phyloP scores from a whole-genome alignment of 2,113 vertebrate species.

The Cnemophilus loriae region DNA sequence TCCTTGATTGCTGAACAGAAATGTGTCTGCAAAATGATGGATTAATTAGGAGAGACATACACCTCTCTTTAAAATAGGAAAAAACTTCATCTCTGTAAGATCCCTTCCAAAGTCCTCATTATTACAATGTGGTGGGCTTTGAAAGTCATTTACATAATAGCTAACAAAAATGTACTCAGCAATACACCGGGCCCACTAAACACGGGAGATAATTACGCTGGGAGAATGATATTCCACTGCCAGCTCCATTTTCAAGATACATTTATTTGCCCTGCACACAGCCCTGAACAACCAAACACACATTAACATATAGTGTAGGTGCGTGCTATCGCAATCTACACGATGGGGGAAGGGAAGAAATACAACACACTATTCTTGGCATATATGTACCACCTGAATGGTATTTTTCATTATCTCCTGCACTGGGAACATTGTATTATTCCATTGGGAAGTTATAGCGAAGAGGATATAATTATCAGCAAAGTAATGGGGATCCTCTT shows the following conservation, averaged over 20 bases:
- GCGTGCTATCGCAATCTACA: slow-evolving; percentile 6
- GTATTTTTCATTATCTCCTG: slow-evolving; percentile 75
- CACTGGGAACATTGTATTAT: slow-evolving; percentile 76
- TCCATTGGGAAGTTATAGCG: slow-evolving; percentile 76
- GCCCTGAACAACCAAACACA: slow-evolving; percentile 49
- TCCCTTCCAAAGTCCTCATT: slow-evolving; percentile 56
- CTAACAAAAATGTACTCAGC: slow-evolving; percentile 73
- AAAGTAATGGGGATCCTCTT: slow-evolving; percentile 79
- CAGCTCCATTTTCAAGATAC: slow-evolving; percentile 66
- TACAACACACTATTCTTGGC: slow-evolving; percentile 54
- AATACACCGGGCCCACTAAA: slow-evolving; percentile 67
- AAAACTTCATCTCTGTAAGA: slow-evolving; percentile 12
- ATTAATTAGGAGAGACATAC: slow-evolving; percentile 64
- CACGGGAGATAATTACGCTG: slow-evolving; percentile 65
- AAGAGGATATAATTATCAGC: slow-evolving; percentile 81
- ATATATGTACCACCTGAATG: slow-evolving; percentile 71
- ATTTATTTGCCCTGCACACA: slow-evolving; percentile 66
- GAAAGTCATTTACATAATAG: slow-evolving; percentile 75
- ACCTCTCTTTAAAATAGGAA: not conserved
- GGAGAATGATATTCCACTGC: slow-evolving; percentile 69
- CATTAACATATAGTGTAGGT: slow-evolving; percentile 58
- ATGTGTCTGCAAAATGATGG: slow-evolving; percentile 27
- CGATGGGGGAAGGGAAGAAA: slow-evolving; percentile 46
- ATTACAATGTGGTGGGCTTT: slow-evolving; percentile 65
- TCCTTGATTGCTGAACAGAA: slow-evolving; percentile 57